Conservation (phyloP, 2,113 vertebrate genomes). For the Pandion haliaetus region DNA sequence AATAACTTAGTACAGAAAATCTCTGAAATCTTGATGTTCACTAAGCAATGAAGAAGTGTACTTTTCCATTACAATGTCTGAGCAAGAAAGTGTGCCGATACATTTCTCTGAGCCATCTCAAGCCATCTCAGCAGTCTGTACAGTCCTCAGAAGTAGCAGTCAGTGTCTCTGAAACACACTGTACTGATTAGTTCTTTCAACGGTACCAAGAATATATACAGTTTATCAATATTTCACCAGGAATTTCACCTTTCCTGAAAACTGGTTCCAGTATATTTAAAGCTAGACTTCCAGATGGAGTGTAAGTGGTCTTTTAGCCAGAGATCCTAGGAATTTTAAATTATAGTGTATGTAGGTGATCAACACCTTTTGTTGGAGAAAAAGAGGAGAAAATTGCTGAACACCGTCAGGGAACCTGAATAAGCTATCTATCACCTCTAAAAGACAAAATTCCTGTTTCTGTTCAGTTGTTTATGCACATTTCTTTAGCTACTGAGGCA, state of each 20-base stretch:
- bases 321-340: background rate
- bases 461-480: background rate
- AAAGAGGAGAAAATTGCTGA: background rate
- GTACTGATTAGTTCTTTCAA: background rate
- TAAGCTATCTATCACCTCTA: background rate
- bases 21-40: background rate
- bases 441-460: background rate
- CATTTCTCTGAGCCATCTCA: background rate
- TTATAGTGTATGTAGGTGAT: background rate
- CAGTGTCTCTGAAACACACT: background rate
- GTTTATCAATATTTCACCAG: background rate
- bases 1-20: background rate
- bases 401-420: background rate
- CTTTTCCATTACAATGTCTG: background rate
- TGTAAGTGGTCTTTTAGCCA: background rate
- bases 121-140: background rate
- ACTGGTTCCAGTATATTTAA: background rate
- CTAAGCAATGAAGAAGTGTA: background rate
- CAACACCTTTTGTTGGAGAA: background rate
- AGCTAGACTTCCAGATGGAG: background rate
- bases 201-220: fast-evolving
- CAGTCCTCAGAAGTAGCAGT: background rate
- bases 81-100: background rate
- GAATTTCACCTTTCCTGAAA: background rate
- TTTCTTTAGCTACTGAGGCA: background rate